Evolutionary conservation across 2,113 vertebrate genomes (phyloP).

Genomic region (Caranx melampygus): DNA sequence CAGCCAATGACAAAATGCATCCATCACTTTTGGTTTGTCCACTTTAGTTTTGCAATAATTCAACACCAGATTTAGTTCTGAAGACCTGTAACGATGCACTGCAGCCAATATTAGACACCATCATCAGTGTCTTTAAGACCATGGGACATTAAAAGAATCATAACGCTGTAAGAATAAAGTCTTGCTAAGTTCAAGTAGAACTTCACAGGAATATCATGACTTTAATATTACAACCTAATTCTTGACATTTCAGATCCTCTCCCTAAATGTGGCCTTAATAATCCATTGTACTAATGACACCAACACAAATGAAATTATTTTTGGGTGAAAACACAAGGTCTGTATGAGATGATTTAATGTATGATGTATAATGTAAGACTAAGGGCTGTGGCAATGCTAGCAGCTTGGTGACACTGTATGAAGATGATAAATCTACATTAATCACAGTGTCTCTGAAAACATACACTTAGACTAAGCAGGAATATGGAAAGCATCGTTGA

Average conservation of each 20-base stretch:
- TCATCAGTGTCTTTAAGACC: background rate
- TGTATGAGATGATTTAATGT: background rate
- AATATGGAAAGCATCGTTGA: background rate
- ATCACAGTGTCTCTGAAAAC: background rate
- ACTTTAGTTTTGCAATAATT: background rate
- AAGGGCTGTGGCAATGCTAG: background rate
- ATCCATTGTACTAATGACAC: background rate
- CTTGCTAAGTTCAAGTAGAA: too few species aligned
- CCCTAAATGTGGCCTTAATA: too few species aligned
- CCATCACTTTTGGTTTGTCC: background rate
- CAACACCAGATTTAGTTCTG: background rate
- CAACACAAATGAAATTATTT: background rate
- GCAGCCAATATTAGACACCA: background rate
- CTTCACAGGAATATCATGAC: too few species aligned
- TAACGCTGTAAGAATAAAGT: too few species aligned
- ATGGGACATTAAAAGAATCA: too few species aligned
- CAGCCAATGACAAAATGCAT: background rate
- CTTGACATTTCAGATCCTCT: too few species aligned
- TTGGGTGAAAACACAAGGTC: background rate
- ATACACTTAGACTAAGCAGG: conserved; percentile 28
- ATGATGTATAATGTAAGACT: too few species aligned
- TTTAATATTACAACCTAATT: too few species aligned
- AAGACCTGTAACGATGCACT: background rate
- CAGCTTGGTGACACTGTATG: background rate
- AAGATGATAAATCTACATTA: background rate